Evolutionary conservation across 2,888 invertebrate species (phyloP).

Genomic region (Andrena fulva): DNA sequence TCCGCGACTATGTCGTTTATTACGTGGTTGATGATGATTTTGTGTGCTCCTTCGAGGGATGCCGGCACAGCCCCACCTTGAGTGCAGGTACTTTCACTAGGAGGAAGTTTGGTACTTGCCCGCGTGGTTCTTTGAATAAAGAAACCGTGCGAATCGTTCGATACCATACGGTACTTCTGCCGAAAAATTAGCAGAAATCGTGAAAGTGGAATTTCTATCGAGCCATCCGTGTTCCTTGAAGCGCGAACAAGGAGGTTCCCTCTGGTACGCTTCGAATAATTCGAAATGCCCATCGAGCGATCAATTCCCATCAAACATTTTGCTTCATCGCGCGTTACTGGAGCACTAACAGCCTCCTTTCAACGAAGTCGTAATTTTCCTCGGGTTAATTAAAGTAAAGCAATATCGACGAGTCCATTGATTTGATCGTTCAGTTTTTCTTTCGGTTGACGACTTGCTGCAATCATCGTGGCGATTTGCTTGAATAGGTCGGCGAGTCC

Average conservation of each 20-base stretch:
- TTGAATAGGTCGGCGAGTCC: neutral
- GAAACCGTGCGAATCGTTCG: too few species aligned
- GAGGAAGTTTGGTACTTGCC: too few species aligned
- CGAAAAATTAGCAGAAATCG: too few species aligned
- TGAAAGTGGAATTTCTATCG: neutral
- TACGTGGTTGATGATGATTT: constrained; percentile 79
- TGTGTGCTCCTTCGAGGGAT: constrained; percentile 13
- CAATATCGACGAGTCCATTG: neutral
- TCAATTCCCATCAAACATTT: neutral
- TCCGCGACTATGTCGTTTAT: constrained; percentile 82
- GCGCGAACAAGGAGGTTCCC: neutral
- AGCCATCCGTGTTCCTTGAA: neutral
- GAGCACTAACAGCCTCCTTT: neutral
- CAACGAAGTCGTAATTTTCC: neutral
- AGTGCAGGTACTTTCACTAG: constrained; percentile 22
- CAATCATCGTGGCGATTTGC: neutral
- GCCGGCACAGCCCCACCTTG: constrained; percentile 2
- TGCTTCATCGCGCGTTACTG: neutral
- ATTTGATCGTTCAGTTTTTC: neutral
- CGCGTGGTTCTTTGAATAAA: too few species aligned
- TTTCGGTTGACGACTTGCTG: neutral
- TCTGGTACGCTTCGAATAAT: neutral
- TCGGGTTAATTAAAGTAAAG: neutral
- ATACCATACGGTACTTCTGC: too few species aligned
- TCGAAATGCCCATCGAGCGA: neutral